phyloP scores from a whole-genome alignment of 1,140 invertebrate species.

The Pseudomyrmex gracilis region DNA sequence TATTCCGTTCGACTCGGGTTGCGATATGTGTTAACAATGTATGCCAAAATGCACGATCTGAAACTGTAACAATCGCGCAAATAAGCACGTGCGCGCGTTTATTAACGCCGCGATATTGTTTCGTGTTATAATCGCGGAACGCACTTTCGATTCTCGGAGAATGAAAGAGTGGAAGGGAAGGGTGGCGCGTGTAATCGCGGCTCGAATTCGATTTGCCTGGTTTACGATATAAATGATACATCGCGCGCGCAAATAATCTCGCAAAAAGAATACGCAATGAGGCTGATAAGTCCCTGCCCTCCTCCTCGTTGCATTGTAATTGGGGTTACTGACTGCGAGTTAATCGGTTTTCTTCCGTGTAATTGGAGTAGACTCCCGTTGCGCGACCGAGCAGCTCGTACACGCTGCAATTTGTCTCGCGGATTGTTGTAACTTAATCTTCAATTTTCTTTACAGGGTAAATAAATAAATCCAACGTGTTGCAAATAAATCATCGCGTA shows the following conservation, averaged over 20 bases:
- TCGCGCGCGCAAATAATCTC: background rate
- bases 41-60: constrained; percentile 50
- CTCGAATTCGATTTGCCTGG: background rate
- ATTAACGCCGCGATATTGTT: background rate
- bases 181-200: background rate
- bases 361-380: background rate
- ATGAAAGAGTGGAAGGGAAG: too few relatives aligned
- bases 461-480: too few relatives aligned
- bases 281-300: background rate
- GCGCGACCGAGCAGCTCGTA: background rate
- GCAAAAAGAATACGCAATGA: background rate
- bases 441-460: background rate
- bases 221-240: constrained; percentile 18
- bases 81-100: too few relatives aligned
- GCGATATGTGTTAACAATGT: constrained; percentile 56
- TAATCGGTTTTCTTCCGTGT: constrained; percentile 4
- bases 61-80: constrained; percentile 53
- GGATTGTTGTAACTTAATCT: background rate
- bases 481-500: too few relatives aligned
- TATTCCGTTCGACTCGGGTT: constrained; percentile 42
- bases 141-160: background rate
- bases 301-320: background rate
- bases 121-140: too few relatives aligned
- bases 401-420: background rate
- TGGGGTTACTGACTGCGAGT: background rate